phyloP scores from a whole-genome alignment of 2,797 vertebrate species.

The Nyctalus aviator region DNA sequence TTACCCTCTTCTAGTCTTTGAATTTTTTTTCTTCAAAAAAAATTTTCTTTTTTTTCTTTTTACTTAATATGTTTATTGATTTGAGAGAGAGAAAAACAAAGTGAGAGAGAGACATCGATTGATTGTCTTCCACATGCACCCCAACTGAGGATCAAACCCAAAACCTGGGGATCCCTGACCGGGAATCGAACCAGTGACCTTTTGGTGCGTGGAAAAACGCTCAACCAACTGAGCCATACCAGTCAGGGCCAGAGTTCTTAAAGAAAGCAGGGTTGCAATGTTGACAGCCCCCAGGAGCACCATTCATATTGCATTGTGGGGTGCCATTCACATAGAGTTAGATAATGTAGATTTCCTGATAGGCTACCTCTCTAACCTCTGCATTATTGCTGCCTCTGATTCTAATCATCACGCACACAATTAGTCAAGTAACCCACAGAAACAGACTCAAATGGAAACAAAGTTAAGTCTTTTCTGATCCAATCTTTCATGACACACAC shows the following conservation, averaged over 20 bases:
- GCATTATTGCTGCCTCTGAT: not conserved
- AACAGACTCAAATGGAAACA: not conserved
- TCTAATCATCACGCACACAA: not conserved
- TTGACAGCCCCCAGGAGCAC: not conserved
- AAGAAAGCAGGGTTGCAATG: not conserved
- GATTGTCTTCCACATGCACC: too few relatives aligned
- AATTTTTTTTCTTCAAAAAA: conserved; percentile 1
- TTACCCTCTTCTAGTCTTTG: not conserved
- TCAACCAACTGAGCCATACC: too few relatives aligned
- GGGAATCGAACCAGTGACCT: too few relatives aligned
- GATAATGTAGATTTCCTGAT: not conserved
- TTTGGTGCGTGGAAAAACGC: too few relatives aligned
- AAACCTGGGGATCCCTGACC: too few relatives aligned
- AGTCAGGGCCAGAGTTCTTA: too few relatives aligned
- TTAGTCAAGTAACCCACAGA: not conserved
- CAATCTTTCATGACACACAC: not conserved
- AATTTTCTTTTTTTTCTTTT: not conserved
- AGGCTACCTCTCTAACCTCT: not conserved
- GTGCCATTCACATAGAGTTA: not conserved
- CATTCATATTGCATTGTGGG: not conserved
- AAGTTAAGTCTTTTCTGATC: not conserved
- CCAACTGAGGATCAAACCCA: too few relatives aligned
- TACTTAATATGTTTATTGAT: too few relatives aligned
- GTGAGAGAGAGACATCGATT: too few relatives aligned
- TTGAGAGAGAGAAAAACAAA: too few relatives aligned